Conservation (phyloP, 2,888 invertebrate genomes). For the Catocala nupta region DNA sequence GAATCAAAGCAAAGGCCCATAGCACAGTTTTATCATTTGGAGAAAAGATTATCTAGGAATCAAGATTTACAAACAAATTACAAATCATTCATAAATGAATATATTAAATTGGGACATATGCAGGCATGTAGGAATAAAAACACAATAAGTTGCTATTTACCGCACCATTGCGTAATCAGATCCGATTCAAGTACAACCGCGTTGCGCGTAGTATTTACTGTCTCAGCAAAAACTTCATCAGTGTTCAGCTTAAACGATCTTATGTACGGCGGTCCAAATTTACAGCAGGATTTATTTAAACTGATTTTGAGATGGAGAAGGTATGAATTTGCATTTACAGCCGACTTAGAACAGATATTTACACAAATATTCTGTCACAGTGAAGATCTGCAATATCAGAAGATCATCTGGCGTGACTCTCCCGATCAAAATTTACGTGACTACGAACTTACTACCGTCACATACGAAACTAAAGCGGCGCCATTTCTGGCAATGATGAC, state of each 20-base stretch:
- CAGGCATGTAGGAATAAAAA: not conserved
- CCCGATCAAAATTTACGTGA: not conserved
- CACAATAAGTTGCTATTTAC: conserved; percentile 2
- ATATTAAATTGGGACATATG: conserved; percentile 8
- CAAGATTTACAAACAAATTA: not conserved
- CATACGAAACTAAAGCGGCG: not conserved
- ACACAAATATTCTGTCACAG: conserved; percentile 18
- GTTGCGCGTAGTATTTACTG: conserved; percentile 13
- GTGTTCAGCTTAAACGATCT: conserved; percentile 11
- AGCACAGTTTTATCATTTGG: no score
- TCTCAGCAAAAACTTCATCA: conserved; percentile 1
- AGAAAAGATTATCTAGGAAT: conserved; percentile 3
- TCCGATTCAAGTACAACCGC: conserved; percentile 8
- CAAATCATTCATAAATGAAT: conserved; percentile 12
- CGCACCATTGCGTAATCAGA: conserved; percentile 9
- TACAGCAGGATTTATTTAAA: no score
- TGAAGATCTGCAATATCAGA: conserved; percentile 18
- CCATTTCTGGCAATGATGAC: not conserved
- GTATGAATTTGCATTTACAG: conserved; percentile 23
- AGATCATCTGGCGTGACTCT: conserved; percentile 7
- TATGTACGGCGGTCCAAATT: conserved; percentile 29
- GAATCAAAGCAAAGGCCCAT: conserved; percentile 11
- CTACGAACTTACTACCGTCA: conserved; percentile 8
- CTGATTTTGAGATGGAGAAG: conserved; percentile 31
- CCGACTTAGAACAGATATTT: conserved; percentile 35